A percentile compares a stretch with the other conserved stretches of the same genome.
Conservation (phyloP, 2,113 vertebrate species). For the Elephantulus edwardii region DNA sequence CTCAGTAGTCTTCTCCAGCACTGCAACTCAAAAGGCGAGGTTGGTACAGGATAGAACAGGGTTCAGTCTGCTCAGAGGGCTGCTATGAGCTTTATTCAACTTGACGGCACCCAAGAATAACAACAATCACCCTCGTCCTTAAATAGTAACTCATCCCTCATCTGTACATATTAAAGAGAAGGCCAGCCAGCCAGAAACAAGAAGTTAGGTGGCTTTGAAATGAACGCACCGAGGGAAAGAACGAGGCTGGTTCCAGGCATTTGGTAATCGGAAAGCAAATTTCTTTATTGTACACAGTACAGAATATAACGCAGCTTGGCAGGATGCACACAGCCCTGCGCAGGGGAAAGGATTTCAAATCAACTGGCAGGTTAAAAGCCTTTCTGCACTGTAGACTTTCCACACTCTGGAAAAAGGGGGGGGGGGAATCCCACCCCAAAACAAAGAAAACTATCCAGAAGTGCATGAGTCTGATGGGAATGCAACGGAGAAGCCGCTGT, state of each 20-base stretch:
- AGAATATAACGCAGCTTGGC: constrained; percentile 95
- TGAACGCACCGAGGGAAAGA: constrained; percentile 24
- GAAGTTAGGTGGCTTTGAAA: background rate
- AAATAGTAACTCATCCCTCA: too few relatives aligned
- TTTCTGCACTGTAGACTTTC: constrained; percentile 81
- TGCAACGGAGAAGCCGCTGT: constrained; percentile 38
- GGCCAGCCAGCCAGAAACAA: background rate
- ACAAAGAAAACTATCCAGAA: constrained; percentile 45
- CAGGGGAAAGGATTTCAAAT: constrained; percentile 79
- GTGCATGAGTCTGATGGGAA: constrained; percentile 64
- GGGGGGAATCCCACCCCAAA: background rate
- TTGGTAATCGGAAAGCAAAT: constrained; percentile 85
- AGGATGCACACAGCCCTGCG: constrained; percentile 89
- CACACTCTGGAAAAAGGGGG: constrained; percentile 72
- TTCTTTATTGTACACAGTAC: constrained; percentile 99
- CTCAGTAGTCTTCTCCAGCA: too few relatives aligned
- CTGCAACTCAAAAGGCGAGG: too few relatives aligned
- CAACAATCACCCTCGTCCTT: too few relatives aligned
- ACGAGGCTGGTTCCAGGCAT: constrained; percentile 25
- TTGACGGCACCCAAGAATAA: too few relatives aligned
- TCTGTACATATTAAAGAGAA: background rate
- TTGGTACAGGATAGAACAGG: too few relatives aligned
- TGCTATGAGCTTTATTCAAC: too few relatives aligned
- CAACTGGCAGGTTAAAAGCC: constrained; percentile 84
- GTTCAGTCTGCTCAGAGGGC: too few relatives aligned